phyloP scores from a whole-genome alignment of 2,113 vertebrate genomes.

The Muntiacus reevesi region DNA sequence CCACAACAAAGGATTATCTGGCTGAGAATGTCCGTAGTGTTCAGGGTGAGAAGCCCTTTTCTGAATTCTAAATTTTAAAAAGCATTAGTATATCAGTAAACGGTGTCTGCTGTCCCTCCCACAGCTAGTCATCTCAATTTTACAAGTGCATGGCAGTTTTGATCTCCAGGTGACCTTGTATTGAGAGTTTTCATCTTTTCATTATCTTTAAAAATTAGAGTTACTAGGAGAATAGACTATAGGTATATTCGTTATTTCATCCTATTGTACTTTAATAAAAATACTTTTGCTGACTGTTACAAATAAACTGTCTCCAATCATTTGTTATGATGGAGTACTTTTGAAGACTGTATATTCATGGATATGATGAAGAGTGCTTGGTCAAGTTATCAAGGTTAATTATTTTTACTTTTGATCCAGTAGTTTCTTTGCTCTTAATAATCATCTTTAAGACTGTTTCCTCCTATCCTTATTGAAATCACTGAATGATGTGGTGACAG shows the following conservation, averaged over 20 bases:
- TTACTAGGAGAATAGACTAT: neutral
- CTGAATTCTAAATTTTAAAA: constrained; percentile 31
- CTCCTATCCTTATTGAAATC: constrained; percentile 36
- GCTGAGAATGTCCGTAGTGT: neutral
- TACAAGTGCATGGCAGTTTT: neutral
- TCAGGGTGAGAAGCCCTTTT: neutral
- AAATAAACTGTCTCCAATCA: neutral
- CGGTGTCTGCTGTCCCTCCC: neutral
- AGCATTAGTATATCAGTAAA: neutral
- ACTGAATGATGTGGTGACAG: neutral
- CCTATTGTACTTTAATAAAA: neutral
- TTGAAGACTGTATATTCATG: neutral
- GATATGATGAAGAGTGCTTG: neutral
- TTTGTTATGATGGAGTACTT: neutral
- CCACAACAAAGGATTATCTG: neutral
- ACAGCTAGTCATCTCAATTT: neutral
- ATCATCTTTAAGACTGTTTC: constrained; percentile 33
- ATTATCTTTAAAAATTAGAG: constrained; percentile 42
- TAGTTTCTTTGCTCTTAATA: constrained; percentile 9
- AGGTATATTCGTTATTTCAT: neutral
- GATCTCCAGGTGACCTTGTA: constrained; percentile 7
- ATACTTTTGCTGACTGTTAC: constrained; percentile 23
- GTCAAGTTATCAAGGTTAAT: neutral
- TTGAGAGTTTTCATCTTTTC: constrained; percentile 40
- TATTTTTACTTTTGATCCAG: constrained; percentile 35